These are phyloP conservation scores for Accipiter virgatus DNA, from an alignment of 2,113 vertebrate species.

Conservation along the genomic window DNA sequence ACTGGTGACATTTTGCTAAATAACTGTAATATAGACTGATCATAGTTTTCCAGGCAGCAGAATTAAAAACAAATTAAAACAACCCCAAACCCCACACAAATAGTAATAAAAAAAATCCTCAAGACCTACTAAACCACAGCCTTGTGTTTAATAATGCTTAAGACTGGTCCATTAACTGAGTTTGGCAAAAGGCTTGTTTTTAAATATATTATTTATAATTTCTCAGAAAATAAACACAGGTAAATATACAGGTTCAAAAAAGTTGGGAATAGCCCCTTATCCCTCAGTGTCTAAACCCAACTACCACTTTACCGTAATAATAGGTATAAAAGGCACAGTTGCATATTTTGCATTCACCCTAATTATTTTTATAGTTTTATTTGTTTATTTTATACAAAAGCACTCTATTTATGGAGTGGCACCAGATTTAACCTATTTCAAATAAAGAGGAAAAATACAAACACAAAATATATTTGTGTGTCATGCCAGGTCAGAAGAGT, in stretches of 20 bases:
- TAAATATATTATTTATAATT: conserved; percentile 80
- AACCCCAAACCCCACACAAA: neutral
- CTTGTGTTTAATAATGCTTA: conserved; percentile 68
- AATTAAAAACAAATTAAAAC: conserved; percentile 39
- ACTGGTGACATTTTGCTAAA: conserved; percentile 45
- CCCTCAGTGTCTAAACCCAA: conserved; percentile 85
- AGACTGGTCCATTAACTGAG: conserved; percentile 84
- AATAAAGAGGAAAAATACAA: conserved; percentile 78
- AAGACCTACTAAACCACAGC: conserved; percentile 50
- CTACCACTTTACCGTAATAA: conserved; percentile 88
- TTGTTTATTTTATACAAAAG: conserved; percentile 84
- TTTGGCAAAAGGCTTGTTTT: conserved; percentile 84
- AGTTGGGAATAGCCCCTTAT: conserved; percentile 83
- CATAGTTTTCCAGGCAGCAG: conserved; percentile 21
- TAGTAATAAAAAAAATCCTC: neutral
- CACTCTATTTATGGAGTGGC: conserved; percentile 94
- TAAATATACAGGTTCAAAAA: conserved; percentile 82
- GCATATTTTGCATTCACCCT: conserved; percentile 99
- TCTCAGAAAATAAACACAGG: conserved; percentile 80
- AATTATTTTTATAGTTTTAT: conserved; percentile 74
- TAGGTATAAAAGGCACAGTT: conserved; percentile 99
- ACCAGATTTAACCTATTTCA: conserved; percentile 81
- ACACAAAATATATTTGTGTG: conserved; percentile 79
- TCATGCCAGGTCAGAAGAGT: conserved; percentile 83
- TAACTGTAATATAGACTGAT: conserved; percentile 4